phyloP scores from a whole-genome alignment of 37 sponge, comb jelly and placozoan species.

The Oopsacas minuta region DNA sequence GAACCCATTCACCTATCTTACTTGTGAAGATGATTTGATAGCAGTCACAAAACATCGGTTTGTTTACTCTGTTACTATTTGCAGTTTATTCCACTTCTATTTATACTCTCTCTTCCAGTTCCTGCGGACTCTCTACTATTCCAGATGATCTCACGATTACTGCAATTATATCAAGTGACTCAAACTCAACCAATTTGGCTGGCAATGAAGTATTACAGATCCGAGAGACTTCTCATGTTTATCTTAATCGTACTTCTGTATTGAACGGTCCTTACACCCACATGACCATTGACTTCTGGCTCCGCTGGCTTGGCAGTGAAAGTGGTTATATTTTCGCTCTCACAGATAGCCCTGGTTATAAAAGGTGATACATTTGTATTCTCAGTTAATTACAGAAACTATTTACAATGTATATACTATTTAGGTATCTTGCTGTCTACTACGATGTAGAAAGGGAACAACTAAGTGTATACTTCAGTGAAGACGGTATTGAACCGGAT shows the following conservation, averaged over 20 bases:
- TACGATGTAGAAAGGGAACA: not conserved
- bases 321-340: slow-evolving; percentile 12
- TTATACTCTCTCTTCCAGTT: not conserved
- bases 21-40: not conserved
- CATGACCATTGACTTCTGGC: not conserved
- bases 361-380: not conserved
- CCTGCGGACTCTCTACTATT: not conserved
- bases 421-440: not conserved
- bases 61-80: not conserved
- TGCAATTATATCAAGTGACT: slow-evolving; percentile 3
- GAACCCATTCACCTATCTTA: slow-evolving; percentile 15
- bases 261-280: not conserved
- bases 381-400: not conserved
- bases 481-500: not conserved
- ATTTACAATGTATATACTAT: no score
- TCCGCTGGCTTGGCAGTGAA: not conserved
- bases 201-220: not conserved
- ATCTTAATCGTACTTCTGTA: not conserved
- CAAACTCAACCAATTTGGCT: not conserved
- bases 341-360: slow-evolving; percentile 1
- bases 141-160: not conserved
- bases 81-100: not conserved
- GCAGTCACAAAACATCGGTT: slow-evolving; percentile 13
- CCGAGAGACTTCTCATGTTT: not conserved
- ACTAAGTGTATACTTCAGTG: not conserved